These are phyloP conservation scores for Cydia splendana DNA, from an alignment of 1,140 invertebrate genomes.

Conservation along the genomic window DNA sequence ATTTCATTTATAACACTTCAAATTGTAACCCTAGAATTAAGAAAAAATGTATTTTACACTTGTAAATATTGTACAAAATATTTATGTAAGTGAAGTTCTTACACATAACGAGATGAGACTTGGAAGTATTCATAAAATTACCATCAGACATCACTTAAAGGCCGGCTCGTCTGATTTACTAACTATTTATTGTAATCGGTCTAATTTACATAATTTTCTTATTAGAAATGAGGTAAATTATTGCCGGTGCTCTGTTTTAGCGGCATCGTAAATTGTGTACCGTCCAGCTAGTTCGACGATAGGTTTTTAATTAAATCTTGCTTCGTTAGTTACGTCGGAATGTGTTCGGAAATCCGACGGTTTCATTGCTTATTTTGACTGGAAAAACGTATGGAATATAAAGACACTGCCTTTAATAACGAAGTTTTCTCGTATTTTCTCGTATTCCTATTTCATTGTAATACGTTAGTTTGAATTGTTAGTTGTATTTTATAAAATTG, in stretches of 20 bases:
- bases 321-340: conserved; percentile 60
- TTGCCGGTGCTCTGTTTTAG: conserved; percentile 68
- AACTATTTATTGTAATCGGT: conserved; percentile 75
- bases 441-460: not conserved
- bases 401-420: not conserved
- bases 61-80: conserved; percentile 15
- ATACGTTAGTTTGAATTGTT: no score
- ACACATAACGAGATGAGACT: not conserved
- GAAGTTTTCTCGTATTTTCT: not conserved
- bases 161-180: conserved; percentile 8
- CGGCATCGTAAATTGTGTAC: conserved; percentile 69
- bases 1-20: no score
- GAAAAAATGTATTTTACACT: not conserved
- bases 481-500: no score
- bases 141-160: conserved; percentile 31
- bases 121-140: conserved; percentile 28
- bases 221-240: conserved; percentile 74
- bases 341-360: conserved; percentile 44
- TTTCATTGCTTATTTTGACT: conserved; percentile 35
- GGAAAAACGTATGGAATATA: conserved; percentile 6
- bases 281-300: conserved; percentile 54
- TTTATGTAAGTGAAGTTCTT: conserved; percentile 5
- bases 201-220: conserved; percentile 76
- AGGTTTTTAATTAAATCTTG: conserved; percentile 73
- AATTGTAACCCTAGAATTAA: no score